Percentiles rank a stretch among this genome's conserved stretches.
These are phyloP conservation scores for Orchesella cincta DNA, from an alignment of 1,140 invertebrate species.

Conservation along the genomic window DNA sequence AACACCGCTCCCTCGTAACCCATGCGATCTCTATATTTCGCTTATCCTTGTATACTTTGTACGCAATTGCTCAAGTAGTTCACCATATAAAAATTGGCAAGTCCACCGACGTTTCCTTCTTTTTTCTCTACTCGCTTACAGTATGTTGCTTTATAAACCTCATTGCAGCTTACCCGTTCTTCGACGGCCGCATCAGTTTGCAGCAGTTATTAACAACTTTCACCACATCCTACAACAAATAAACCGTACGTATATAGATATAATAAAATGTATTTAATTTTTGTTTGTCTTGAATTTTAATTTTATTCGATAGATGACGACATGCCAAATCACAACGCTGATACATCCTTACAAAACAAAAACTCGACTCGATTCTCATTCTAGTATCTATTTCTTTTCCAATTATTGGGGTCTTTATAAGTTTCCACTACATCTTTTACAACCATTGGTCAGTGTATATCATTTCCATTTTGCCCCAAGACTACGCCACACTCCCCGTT, in stretches of 20 bases:
- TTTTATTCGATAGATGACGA: not conserved
- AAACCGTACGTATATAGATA: not conserved
- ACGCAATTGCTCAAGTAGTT: not conserved
- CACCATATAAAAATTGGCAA: not conserved
- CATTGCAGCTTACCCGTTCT: slow-evolving; percentile 12
- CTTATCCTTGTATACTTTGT: not conserved
- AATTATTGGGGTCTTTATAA: not conserved
- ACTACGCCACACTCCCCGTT: not conserved
- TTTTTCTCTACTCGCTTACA: not conserved
- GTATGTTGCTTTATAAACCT: not conserved
- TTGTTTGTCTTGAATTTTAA: too few species aligned
- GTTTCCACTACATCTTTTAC: not conserved
- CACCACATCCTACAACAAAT: not conserved
- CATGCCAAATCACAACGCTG: not conserved
- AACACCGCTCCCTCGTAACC: not conserved
- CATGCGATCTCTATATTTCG: not conserved
- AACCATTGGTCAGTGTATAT: not conserved
- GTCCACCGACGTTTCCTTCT: not conserved
- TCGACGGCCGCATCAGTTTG: not conserved
- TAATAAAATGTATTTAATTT: not conserved
- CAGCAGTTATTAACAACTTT: not conserved
- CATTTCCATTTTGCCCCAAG: not conserved
- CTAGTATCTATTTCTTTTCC: not conserved
- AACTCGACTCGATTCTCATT: not conserved
- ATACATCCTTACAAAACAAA: not conserved